A percentile compares a stretch with the other conserved stretches of the same genome.
phyloP scores from a whole-genome alignment of 2,113 vertebrate species.

The Tenrec ecaudatus region DNA sequence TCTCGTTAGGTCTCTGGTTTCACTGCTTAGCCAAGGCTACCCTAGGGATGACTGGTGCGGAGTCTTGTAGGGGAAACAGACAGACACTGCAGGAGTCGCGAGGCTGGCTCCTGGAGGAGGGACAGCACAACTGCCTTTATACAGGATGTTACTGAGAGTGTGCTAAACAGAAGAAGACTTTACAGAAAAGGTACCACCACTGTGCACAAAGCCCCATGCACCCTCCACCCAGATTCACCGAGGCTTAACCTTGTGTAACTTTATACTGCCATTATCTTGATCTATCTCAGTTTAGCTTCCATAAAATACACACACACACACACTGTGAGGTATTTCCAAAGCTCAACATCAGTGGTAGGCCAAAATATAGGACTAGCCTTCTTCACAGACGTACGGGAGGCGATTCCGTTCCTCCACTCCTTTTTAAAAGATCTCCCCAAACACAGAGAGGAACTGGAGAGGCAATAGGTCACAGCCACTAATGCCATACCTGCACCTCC shows the following conservation, averaged over 20 bases:
- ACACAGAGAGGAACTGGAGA: neutral
- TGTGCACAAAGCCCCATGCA: neutral
- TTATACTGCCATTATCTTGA: neutral
- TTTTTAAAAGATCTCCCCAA: neutral
- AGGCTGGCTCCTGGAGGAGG: too few species aligned
- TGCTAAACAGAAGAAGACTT: neutral
- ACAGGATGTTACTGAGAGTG: neutral
- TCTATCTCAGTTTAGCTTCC: neutral
- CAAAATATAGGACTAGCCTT: constrained; percentile 6
- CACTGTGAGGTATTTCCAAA: neutral
- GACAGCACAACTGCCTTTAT: neutral
- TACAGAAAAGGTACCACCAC: neutral
- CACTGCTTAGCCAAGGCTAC: neutral
- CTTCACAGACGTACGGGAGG: neutral
- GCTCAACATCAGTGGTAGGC: neutral
- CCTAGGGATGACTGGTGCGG: neutral
- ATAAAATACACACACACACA: neutral
- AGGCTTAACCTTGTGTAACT: neutral
- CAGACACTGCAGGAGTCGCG: neutral
- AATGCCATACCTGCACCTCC: neutral
- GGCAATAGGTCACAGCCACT: neutral
- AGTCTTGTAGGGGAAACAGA: neutral
- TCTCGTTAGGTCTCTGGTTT: constrained; percentile 44
- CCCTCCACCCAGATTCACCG: neutral
- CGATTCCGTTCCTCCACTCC: neutral